Percentiles rank a stretch among this genome's conserved stretches.
phyloP scores from a whole-genome alignment of 2,888 invertebrate species.

The Catocala sponsa region DNA sequence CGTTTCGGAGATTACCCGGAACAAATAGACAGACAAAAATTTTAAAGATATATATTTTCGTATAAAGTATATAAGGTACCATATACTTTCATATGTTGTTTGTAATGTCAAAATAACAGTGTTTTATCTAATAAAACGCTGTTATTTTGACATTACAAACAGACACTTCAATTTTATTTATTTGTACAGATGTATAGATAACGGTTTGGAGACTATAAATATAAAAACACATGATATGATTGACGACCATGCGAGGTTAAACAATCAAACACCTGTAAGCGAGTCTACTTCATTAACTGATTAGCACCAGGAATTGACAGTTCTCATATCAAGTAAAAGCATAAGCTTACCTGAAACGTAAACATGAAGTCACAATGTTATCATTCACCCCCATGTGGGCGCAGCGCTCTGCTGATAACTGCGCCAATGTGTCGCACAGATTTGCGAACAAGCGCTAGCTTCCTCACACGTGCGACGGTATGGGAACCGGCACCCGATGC shows the following conservation, averaged over 20 bases:
- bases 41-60: too few relatives aligned
- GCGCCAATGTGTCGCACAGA: slow-evolving; percentile 80
- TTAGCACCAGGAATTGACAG: background rate
- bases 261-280: slow-evolving; percentile 4
- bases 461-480: slow-evolving; percentile 79
- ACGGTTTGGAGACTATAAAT: background rate
- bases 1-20: too few relatives aligned
- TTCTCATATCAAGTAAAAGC: too few relatives aligned
- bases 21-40: too few relatives aligned
- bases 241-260: background rate
- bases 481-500: slow-evolving; percentile 59
- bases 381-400: slow-evolving; percentile 57
- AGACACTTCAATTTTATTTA: too few relatives aligned
- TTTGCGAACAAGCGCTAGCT: slow-evolving; percentile 71
- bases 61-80: too few relatives aligned
- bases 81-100: too few relatives aligned
- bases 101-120: too few relatives aligned
- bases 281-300: background rate
- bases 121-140: too few relatives aligned
- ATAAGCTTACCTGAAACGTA: too few relatives aligned
- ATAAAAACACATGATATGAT: background rate
- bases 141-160: too few relatives aligned
- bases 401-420: slow-evolving; percentile 59
- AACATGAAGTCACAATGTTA: slow-evolving; percentile 44
- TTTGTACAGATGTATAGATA: too few relatives aligned